Base-by-base conservation (phyloP, 2,888 invertebrate genomes). In the Pardosa pseudoannulata region DNA sequence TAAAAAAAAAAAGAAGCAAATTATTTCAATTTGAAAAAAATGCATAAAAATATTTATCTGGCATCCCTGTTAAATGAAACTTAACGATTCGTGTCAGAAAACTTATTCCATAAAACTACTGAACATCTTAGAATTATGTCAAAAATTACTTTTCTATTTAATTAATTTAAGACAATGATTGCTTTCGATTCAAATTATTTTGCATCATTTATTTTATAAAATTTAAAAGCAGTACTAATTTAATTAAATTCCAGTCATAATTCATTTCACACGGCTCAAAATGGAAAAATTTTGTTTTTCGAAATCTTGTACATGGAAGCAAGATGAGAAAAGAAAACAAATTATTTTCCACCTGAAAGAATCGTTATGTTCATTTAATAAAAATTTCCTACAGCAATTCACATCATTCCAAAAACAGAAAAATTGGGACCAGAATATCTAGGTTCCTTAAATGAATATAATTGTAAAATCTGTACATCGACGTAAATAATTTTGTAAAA, bases 51-150 rank as follows among this genome's bases (percentile, higher is more conserved):
- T 70, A 36, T 27, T 29, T 1, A 65, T 80, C 83, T 83, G 83
- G 76, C 83, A 83, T 83, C 83, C 83, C 76, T 83, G 83, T 83
- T 56, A 46, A 67, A 62, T 6, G 31, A 39, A 64, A 74, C 32
- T 56, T 36, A 39, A 74, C 28, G 36, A 74, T 62, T 74, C n/a
- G n/a, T n/a, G n/a, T n/a, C n/a, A n/a, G n/a, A n/a, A n/a, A n/a
- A n/a, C n/a, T n/a, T n/a, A n/a, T n/a, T n/a, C n/a, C n/a, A n/a
- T n/a, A n/a, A n/a, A n/a, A n/a, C n/a, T 36, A 7, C 5, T 5
- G 11, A 36, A 36, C 36, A 5, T 7, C 11, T 36, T 11, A 36
- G 5, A 7, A 36, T 36, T 36, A 36, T 36, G 5, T 7, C 11
- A 7, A 36, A 7, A 7, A 36, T 36, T 36, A 36, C n/a, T n/a